Evolutionary conservation across 23 tunicate species (phyloP).

Genomic region (Phallusia fumigata): DNA sequence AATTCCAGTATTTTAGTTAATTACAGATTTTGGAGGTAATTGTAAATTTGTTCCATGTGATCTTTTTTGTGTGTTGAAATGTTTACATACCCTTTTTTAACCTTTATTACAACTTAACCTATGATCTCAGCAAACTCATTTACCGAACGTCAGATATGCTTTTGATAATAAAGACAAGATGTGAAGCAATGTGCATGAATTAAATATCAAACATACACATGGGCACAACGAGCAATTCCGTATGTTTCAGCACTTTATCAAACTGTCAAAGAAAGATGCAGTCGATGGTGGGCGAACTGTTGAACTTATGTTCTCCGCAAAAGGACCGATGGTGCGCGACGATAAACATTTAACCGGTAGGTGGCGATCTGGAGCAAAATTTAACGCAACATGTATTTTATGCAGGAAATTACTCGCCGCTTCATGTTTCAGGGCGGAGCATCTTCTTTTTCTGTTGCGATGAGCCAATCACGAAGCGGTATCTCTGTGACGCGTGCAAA

Average conservation of each 20-base stretch:
- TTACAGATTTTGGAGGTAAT: too few relatives aligned
- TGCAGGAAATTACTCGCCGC: too few relatives aligned
- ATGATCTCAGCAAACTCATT: too few relatives aligned
- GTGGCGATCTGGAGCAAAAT: background rate
- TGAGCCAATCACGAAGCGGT: constrained; percentile 15
- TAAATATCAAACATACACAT: background rate
- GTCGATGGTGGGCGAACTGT: constrained; percentile 34
- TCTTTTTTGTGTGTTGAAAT: too few relatives aligned
- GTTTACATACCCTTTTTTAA: too few relatives aligned
- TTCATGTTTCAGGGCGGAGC: constrained; percentile 44
- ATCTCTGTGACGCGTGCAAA: constrained; percentile 14
- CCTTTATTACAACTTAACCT: too few relatives aligned
- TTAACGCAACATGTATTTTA: too few relatives aligned
- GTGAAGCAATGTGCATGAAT: too few relatives aligned
- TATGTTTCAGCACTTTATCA: constrained; percentile 58
- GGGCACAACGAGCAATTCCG: background rate
- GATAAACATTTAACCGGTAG: constrained; percentile 77
- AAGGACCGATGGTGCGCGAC: constrained; percentile 81
- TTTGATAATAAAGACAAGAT: too few relatives aligned
- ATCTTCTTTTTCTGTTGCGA: constrained; percentile 76
- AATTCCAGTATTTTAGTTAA: too few relatives aligned
- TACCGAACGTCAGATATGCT: too few relatives aligned
- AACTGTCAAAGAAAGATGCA: constrained; percentile 54
- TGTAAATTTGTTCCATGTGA: too few relatives aligned
- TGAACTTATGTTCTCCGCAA: constrained; percentile 70